Percentiles rank a stretch among this genome's conserved stretches.
phyloP scores from a whole-genome alignment of 2,113 vertebrate species.

The Melanostigma gelatinosum region DNA sequence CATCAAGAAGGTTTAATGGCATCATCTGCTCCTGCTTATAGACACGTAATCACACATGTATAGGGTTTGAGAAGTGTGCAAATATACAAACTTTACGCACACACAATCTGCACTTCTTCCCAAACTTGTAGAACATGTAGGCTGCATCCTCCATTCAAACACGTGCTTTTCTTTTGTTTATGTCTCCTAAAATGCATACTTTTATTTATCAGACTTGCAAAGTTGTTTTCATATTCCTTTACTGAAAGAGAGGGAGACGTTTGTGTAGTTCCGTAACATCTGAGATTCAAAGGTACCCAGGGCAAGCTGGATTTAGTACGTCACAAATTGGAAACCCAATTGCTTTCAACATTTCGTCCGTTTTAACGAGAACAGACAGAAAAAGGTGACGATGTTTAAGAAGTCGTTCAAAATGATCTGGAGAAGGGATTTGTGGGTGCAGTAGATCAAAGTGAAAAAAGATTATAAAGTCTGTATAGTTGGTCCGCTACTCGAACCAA shows the following conservation, averaged over 20 bases:
- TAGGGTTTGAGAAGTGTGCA: background rate
- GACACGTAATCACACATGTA: background rate
- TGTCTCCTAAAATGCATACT: background rate
- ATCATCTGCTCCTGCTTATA: background rate
- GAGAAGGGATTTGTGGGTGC: background rate
- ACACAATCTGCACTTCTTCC: background rate
- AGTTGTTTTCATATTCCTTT: background rate
- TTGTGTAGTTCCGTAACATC: background rate
- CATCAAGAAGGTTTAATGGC: background rate
- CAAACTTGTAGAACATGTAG: background rate
- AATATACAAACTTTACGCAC: background rate
- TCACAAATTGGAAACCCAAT: background rate
- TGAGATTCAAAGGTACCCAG: background rate
- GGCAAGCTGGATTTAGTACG: background rate
- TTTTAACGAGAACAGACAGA: too few relatives aligned
- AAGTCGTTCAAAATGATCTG: background rate
- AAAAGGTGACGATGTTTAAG: background rate
- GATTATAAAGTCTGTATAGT: too few relatives aligned
- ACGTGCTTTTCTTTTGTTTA: background rate
- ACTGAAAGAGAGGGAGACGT: background rate
- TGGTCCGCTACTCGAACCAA: too few relatives aligned
- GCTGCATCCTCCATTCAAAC: background rate
- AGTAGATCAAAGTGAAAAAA: background rate
- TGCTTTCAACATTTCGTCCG: background rate
- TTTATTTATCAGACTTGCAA: background rate